phyloP scores from a whole-genome alignment of 2,888 invertebrate genomes.

The Lypha dubia region DNA sequence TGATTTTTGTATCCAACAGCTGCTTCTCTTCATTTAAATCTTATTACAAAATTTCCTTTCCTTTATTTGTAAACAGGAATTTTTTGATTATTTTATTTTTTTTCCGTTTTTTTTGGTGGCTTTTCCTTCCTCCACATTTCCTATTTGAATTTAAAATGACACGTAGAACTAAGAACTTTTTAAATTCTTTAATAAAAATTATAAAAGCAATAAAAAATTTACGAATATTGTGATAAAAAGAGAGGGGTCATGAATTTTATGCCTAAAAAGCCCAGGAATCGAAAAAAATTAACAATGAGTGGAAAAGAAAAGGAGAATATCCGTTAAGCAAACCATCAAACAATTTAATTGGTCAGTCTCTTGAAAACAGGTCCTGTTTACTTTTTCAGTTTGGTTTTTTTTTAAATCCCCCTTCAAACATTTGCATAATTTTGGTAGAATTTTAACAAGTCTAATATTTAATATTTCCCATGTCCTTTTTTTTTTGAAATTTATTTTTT shows the following conservation, averaged over 20 bases:
- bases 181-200: constrained; percentile 57
- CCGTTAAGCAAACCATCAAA: constrained; percentile 26
- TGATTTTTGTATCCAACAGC: constrained; percentile 30
- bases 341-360: not conserved
- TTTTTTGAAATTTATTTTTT: constrained; percentile 4
- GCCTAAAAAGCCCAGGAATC: too few species aligned
- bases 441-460: not conserved
- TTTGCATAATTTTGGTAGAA: not conserved
- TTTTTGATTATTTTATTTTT: not conserved
- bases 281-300: too few species aligned
- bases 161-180: constrained; percentile 57
- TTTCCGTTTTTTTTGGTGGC: constrained; percentile 6
- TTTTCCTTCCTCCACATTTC: not conserved
- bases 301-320: not conserved
- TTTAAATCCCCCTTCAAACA: too few species aligned
- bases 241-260: too few species aligned
- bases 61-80: too few species aligned
- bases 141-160: constrained; percentile 30
- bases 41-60: constrained; percentile 20
- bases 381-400: too few species aligned
- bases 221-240: not conserved
- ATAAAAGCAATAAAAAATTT: constrained; percentile 26
- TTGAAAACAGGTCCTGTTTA: not conserved
- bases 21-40: constrained; percentile 33
- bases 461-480: not conserved